Percentiles rank a stretch among this genome's conserved stretches.
Evolutionary conservation across 2,113 vertebrate genomes (phyloP).

Genomic region (Emydocephalus ijimae): DNA sequence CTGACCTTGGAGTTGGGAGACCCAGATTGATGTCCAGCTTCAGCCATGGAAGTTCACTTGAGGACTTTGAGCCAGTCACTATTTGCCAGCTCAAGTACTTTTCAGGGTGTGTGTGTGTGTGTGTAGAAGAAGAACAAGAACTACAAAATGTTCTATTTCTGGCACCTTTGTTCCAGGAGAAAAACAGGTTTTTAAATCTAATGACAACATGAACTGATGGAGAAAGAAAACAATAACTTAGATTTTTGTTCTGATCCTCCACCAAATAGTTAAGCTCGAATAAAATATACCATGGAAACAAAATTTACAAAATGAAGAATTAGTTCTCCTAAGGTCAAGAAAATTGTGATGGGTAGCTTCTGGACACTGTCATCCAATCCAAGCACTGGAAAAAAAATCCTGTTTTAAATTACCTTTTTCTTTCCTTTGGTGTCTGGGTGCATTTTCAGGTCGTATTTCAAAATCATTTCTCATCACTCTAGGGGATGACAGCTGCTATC

Average conservation of each 20-base stretch:
- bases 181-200: neutral
- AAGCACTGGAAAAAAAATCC: neutral
- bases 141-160: neutral
- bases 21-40: neutral
- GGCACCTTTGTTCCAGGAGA: neutral
- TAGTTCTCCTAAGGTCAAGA: neutral
- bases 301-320: neutral
- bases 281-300: neutral
- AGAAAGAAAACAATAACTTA: neutral
- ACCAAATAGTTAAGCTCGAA: neutral
- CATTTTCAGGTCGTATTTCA: conserved; percentile 23
- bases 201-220: neutral
- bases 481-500: conserved; percentile 30
- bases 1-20: neutral
- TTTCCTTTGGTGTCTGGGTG: neutral
- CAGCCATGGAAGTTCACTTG: neutral
- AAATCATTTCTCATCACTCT: conserved; percentile 21
- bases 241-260: neutral
- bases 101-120: neutral
- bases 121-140: neutral
- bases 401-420: conserved; percentile 9
- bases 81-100: neutral
- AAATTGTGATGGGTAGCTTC: neutral
- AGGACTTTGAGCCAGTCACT: neutral
- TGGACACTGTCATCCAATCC: neutral